Percentiles rank a stretch among this genome's conserved stretches.
phyloP scores from a whole-genome alignment of 1,140 invertebrate species.

The Phymorhynchus buccinoides region DNA sequence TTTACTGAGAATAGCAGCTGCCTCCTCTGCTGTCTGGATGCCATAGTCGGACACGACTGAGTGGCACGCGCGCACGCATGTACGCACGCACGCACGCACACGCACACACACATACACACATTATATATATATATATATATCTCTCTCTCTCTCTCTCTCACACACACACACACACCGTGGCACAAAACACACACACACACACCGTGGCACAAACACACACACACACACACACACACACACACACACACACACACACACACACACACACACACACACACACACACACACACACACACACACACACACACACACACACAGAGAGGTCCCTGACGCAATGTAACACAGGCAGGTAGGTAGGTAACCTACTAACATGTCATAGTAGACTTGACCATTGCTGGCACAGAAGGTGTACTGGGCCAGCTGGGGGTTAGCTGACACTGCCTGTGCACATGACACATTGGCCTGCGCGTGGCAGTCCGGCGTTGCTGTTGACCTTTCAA shows the following conservation, averaged over 20 bases:
- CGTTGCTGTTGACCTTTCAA: neutral
- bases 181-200: no score
- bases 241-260: neutral
- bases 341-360: neutral
- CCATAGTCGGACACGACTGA: no score
- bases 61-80: no score
- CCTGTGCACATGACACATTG: neutral
- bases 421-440: no score
- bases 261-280: constrained; percentile 17
- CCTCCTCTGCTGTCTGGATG: no score
- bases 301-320: constrained; percentile 18
- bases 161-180: no score
- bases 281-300: constrained; percentile 21
- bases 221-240: neutral
- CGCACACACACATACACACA: neutral
- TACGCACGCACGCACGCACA: neutral
- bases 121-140: no score
- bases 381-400: neutral
- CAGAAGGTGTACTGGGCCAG: neutral
- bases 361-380: neutral
- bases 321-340: neutral
- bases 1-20: no score
- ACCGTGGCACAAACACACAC: no score
- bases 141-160: no score
- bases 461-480: neutral